Evolutionary conservation across 1,140 invertebrate genomes (phyloP).

Genomic region (Goniozus legneri): DNA sequence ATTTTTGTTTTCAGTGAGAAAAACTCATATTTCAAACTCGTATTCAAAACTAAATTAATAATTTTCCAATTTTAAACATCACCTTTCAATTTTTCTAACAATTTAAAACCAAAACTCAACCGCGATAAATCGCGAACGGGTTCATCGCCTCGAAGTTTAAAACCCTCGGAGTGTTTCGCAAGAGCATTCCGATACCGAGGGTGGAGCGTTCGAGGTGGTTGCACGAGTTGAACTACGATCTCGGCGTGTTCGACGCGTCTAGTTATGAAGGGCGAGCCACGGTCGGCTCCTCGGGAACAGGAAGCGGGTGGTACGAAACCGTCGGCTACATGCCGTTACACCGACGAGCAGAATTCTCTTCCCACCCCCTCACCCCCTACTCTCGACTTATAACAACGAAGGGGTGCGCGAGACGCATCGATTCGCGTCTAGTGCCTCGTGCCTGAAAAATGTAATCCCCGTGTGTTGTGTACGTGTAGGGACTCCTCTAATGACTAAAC

Average conservation of each 20-base stretch:
- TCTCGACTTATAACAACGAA: constrained; percentile 34
- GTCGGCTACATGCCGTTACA: constrained; percentile 31
- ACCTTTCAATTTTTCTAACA: too few relatives aligned
- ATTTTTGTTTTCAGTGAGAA: too few relatives aligned
- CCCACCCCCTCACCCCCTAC: constrained; percentile 17
- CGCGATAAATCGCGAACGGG: constrained; percentile 13
- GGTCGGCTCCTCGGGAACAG: constrained; percentile 18
- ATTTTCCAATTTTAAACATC: too few relatives aligned
- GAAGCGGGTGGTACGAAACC: constrained; percentile 36
- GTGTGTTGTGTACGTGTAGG: neutral
- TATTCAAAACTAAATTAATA: too few relatives aligned
- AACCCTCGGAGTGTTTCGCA: constrained; percentile 18
- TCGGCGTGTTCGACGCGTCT: too few relatives aligned
- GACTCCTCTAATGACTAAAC: neutral
- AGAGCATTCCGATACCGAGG: constrained; percentile 13
- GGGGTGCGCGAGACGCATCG: constrained; percentile 16
- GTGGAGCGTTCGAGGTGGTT: constrained; percentile 9
- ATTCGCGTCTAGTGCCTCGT: constrained; percentile 14
- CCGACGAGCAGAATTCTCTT: too few relatives aligned
- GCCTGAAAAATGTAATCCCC: neutral
- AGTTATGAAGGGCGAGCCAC: neutral
- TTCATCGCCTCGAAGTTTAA: constrained; percentile 30
- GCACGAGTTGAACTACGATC: neutral
- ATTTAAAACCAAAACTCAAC: too few relatives aligned
- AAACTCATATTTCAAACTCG: too few relatives aligned